Base-by-base conservation (phyloP, 1,140 invertebrate species). In the Leptinotarsa texana region DNA sequence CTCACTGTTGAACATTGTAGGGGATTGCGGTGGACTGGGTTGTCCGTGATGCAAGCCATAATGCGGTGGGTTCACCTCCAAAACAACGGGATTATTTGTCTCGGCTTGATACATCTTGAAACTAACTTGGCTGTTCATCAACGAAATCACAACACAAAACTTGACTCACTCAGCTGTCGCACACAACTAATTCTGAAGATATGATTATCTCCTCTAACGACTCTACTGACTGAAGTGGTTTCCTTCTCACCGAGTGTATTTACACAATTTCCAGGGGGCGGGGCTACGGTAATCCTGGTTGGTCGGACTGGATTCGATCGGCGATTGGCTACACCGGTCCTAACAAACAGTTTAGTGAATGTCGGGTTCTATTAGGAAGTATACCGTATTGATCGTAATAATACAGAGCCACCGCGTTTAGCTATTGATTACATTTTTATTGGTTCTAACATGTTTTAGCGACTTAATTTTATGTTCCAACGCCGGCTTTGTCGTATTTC, bases 291-390 rank as follows among this genome's bases (percentile, higher is more conserved):
- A 27, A 78, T 24, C 71, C 77, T 57, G 76, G 71, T 78, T 73
- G 75, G 75, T 77, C 72, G 71, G 78, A 80, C 57, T 72, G 79
- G 80, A 74, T 79, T 74, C 77, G 81, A 80, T 71, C 76, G 27
- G 67, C 78, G 82, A 85, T 83, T 82, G 84, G 79, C 33, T 13
- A 68, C 78, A 65, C 47, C 57, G 75, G 72, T 83, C 78, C 79
- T 85, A 84, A 85, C 84, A 75, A 75, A 75, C 80, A 75, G 76
- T 83, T 42, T 77, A 84, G 80, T 84, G 83, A 74, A 81, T 84
- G 83, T 84, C 83, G 75, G 77, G 76, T 76, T 75, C 74, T 77
- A 83, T 84, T 84, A 84, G 77, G 76, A 76, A 76, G 80, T 80
- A 76, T 81, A 82, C 76, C 74, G 76, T 78, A 74, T 69, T 63